Evolutionary conservation across 2,888 invertebrate species (phyloP).

Genomic region (Entomobrya proxima): DNA sequence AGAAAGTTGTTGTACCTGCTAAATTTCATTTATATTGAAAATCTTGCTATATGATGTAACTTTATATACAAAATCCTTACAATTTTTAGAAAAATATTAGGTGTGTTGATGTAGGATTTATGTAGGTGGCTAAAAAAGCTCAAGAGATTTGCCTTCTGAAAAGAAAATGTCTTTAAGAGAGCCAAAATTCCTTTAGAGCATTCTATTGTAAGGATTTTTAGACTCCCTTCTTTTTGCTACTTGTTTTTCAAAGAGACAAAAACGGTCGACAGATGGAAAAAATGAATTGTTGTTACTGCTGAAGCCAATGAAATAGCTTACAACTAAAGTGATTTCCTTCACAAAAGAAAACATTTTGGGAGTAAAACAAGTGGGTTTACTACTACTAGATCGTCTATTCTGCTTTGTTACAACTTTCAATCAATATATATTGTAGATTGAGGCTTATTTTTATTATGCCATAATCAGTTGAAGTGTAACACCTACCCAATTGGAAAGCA

Average conservation of each 20-base stretch:
- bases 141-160: neutral
- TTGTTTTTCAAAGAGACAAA: neutral
- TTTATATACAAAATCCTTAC: too few species aligned
- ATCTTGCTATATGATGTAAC: too few species aligned
- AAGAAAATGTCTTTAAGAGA: neutral
- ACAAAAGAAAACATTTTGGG: neutral
- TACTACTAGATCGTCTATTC: neutral
- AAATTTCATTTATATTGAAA: too few species aligned
- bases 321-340: conserved; percentile 4
- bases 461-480: conserved; percentile 36
- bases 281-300: neutral
- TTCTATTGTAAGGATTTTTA: neutral
- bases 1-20: too few species aligned
- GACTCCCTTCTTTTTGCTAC: conserved; percentile 3
- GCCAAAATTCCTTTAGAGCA: neutral
- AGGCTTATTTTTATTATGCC: neutral
- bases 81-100: neutral
- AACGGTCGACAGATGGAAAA: neutral
- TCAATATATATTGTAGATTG: neutral
- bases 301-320: neutral
- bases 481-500: conserved; percentile 29
- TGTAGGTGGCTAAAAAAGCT: too few species aligned
- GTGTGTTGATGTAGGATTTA: too few species aligned
- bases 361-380: conserved; percentile 28
- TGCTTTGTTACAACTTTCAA: too few species aligned